Evolutionary conservation across 2,888 invertebrate genomes (phyloP).

Genomic region (Leuctra nigra): DNA sequence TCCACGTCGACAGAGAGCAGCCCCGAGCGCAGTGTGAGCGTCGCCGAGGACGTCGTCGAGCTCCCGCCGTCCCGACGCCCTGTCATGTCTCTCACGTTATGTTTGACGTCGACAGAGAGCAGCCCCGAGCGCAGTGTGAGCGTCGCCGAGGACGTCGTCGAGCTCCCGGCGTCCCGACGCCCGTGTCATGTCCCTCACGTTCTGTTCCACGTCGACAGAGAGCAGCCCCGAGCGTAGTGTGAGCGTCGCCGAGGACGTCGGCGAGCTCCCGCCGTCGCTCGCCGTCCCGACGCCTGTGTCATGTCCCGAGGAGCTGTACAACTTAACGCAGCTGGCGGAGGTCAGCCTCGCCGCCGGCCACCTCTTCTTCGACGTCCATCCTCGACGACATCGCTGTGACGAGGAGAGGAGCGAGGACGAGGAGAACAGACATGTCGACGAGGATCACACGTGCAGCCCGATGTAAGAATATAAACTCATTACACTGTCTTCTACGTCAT

Average conservation of each 20-base stretch:
- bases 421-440: neutral
- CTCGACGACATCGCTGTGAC: neutral
- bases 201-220: conserved; percentile 32
- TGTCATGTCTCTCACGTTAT: too few relatives aligned
- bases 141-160: conserved; percentile 39
- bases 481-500: too few relatives aligned
- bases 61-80: too few relatives aligned
- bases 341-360: conserved; percentile 57
- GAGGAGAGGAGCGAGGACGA: neutral
- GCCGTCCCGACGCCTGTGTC: neutral
- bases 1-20: conserved; percentile 40
- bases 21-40: conserved; percentile 41
- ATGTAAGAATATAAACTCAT: too few relatives aligned
- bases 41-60: too few relatives aligned
- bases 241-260: conserved; percentile 37
- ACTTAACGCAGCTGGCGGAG: conserved; percentile 67
- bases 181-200: conserved; percentile 23
- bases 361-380: conserved; percentile 40
- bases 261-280: neutral
- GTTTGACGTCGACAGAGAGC: too few relatives aligned
- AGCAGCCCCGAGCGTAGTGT: conserved; percentile 42
- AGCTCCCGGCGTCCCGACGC: too few relatives aligned
- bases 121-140: conserved; percentile 42
- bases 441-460: conserved; percentile 1
- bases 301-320: conserved; percentile 59